A percentile compares a stretch with the other conserved stretches of the same genome.
These are phyloP conservation scores for Antedon bifida DNA, from an alignment of 35 echinoderm and acorn worm species.

Conservation along the genomic window DNA sequence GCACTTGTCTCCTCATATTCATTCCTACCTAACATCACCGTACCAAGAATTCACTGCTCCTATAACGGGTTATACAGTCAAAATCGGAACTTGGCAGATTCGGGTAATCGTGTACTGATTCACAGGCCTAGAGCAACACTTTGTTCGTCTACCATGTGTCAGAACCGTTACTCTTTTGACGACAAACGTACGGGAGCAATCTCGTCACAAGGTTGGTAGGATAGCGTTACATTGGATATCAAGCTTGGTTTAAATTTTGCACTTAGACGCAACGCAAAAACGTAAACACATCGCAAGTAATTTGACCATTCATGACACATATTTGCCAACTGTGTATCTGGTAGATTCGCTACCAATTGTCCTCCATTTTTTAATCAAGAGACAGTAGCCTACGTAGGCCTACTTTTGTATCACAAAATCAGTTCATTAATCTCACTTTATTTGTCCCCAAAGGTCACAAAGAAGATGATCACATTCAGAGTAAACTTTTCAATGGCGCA, in stretches of 20 bases:
- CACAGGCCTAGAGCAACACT: not conserved
- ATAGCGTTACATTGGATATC: too few species aligned
- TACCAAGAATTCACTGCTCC: not conserved
- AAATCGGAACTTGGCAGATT: not conserved
- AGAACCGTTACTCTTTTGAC: not conserved
- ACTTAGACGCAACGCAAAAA: too few species aligned
- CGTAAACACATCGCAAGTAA: too few species aligned
- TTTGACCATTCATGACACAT: too few species aligned
- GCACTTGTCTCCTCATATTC: conserved; percentile 23
- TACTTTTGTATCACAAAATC: too few species aligned
- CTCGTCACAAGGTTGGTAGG: not conserved
- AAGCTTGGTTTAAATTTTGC: too few species aligned
- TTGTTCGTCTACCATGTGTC: not conserved
- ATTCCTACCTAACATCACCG: not conserved
- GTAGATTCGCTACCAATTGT: too few species aligned
- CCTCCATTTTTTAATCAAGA: too few species aligned
- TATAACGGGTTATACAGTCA: not conserved
- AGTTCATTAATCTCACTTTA: too few species aligned
- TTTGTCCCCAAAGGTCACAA: not conserved
- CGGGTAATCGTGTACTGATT: not conserved
- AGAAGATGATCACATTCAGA: not conserved
- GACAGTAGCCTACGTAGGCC: too few species aligned
- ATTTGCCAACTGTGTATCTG: too few species aligned
- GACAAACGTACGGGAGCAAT: not conserved
- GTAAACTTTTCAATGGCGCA: not conserved